Percentiles rank a stretch among this genome's conserved stretches.
These are phyloP conservation scores for Platyura marginata DNA, from an alignment of 1,140 invertebrate species.

Conservation along the genomic window DNA sequence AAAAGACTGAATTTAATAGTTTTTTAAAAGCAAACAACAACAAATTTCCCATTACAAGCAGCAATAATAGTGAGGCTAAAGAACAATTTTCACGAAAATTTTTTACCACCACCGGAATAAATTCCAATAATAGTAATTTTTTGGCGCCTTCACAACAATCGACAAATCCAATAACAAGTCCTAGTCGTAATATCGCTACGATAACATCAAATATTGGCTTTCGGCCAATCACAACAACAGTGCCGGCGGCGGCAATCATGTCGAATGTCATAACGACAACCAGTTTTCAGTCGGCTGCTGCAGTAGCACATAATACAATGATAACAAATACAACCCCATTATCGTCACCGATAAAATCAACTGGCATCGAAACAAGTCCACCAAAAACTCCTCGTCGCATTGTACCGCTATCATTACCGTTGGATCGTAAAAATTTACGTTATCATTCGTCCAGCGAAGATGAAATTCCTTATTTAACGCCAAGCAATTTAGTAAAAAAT, in stretches of 20 bases:
- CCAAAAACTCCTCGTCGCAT: constrained; percentile 6
- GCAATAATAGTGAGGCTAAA: background rate
- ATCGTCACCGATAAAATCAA: background rate
- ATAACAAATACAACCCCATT: background rate
- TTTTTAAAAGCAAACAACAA: background rate
- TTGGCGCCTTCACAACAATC: no score
- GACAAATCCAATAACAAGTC: no score
- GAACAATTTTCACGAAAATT: background rate
- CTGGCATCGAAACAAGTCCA: background rate
- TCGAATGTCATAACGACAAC: background rate
- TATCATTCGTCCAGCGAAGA: constrained; percentile 7
- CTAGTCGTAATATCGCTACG: no score
- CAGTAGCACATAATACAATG: no score
- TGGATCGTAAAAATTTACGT: constrained; percentile 9
- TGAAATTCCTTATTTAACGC: constrained; percentile 17
- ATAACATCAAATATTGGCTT: no score
- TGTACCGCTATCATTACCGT: constrained; percentile 15
- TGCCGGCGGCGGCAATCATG: background rate
- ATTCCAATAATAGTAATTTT: no score
- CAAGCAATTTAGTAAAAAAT: constrained; percentile 9
- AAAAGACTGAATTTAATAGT: constrained; percentile 2
- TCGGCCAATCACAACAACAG: background rate
- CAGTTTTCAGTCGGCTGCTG: no score
- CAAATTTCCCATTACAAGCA: background rate
- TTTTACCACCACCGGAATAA: background rate